Evolutionary conservation across 2,113 vertebrate genomes (phyloP).

Genomic region (Microtus pennsylvanicus): DNA sequence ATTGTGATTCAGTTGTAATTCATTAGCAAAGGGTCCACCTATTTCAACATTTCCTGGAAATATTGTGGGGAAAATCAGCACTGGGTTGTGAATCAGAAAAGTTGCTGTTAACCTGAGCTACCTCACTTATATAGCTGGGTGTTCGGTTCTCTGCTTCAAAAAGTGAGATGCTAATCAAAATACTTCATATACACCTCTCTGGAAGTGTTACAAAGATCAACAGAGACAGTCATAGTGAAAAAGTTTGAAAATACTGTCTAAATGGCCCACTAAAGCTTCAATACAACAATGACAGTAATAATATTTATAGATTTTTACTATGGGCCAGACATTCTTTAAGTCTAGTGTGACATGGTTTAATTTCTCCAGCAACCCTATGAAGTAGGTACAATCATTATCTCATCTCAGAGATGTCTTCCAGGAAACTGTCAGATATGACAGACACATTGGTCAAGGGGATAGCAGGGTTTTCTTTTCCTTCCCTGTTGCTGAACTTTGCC

Average conservation of each 20-base stretch:
- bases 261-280: constrained; percentile 8
- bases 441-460: neutral
- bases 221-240: neutral
- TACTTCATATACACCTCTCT: constrained; percentile 21
- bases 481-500: neutral
- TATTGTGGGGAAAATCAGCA: neutral
- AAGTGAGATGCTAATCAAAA: neutral
- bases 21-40: neutral
- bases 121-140: neutral
- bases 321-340: neutral
- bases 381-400: neutral
- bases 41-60: neutral
- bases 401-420: neutral
- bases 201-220: neutral
- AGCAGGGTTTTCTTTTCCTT: neutral
- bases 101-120: neutral
- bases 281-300: constrained; percentile 1
- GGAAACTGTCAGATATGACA: neutral
- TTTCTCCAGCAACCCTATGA: neutral
- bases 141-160: neutral
- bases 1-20: neutral
- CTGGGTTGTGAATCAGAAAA: constrained; percentile 17
- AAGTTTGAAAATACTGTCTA: constrained; percentile 33
- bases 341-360: neutral
- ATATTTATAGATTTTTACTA: constrained; percentile 31